These are phyloP conservation scores for Elegia similella DNA, from an alignment of 2,888 invertebrate species.

Conservation along the genomic window DNA sequence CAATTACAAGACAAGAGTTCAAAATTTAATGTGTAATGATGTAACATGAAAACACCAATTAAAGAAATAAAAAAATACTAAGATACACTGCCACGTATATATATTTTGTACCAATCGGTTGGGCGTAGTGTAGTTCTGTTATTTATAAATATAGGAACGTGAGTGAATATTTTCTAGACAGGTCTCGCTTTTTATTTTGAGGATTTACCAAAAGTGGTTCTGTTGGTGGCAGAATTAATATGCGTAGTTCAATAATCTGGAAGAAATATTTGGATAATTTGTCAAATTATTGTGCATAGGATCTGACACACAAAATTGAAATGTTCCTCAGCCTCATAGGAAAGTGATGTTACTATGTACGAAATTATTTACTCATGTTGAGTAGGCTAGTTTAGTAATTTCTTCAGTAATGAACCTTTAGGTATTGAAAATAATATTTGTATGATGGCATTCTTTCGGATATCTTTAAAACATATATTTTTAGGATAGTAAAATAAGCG, in stretches of 20 bases:
- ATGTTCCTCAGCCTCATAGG: not conserved
- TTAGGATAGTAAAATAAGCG: not conserved
- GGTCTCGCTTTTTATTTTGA: not conserved
- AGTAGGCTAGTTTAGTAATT: constrained; percentile 37
- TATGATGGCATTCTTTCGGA: not conserved
- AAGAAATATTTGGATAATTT: too few relatives aligned
- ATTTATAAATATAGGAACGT: constrained; percentile 22
- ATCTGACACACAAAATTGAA: too few relatives aligned
- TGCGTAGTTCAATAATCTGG: too few relatives aligned
- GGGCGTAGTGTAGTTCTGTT: constrained; percentile 32
- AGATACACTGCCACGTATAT: constrained; percentile 34
- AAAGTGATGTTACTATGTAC: not conserved
- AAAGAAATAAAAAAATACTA: constrained; percentile 19
- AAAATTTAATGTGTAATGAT: constrained; percentile 22
- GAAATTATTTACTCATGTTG: constrained; percentile 7
- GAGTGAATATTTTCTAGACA: constrained; percentile 8
- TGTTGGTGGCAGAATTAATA: too few relatives aligned
- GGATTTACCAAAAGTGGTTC: too few relatives aligned
- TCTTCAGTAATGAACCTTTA: constrained; percentile 22
- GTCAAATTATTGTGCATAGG: too few relatives aligned
- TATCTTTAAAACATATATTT: not conserved
- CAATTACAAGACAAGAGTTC: constrained; percentile 28
- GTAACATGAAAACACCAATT: constrained; percentile 29
- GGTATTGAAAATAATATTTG: not conserved
- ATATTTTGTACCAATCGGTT: constrained; percentile 33